A percentile compares a stretch with the other conserved stretches of the same genome.
phyloP scores from a whole-genome alignment of 2,888 invertebrate species.

The Eueremaeus valkanovi region DNA sequence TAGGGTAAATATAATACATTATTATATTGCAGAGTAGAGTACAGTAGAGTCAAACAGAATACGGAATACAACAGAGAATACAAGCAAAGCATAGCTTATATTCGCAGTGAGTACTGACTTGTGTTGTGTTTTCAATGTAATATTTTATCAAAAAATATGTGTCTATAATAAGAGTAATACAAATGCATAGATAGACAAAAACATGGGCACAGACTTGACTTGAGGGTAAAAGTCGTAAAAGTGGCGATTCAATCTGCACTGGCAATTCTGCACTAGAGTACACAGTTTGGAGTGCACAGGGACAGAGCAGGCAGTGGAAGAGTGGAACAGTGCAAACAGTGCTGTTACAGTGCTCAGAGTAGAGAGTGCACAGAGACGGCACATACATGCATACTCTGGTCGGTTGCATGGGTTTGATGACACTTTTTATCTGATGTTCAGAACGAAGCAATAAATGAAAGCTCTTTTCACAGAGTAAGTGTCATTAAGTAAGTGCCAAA shows the following conservation, averaged over 20 bases:
- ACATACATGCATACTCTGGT: no score
- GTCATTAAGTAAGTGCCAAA: constrained; percentile 32
- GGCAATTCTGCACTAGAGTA: no score
- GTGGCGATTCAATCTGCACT: neutral
- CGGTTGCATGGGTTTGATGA: constrained; percentile 16
- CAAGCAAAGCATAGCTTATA: no score
- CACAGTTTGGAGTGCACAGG: neutral
- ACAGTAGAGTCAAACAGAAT: no score
- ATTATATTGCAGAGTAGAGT: no score
- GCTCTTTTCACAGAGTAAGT: constrained; percentile 16
- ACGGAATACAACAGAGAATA: no score
- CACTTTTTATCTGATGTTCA: constrained; percentile 25
- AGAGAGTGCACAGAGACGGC: no score
- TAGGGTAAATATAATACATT: neutral
- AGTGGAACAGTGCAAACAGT: no score
- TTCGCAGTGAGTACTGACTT: no score
- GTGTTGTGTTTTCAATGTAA: no score
- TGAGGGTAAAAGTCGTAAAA: constrained; percentile 18
- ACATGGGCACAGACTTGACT: constrained; percentile 13
- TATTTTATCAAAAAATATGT: neutral
- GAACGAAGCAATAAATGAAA: constrained; percentile 12
- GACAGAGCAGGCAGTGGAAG: neutral
- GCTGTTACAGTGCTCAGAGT: no score
- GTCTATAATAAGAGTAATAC: constrained; percentile 6
- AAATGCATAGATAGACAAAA: neutral